Conservation (phyloP, 2,113 vertebrate genomes). For the Sisor rabdophorus region DNA sequence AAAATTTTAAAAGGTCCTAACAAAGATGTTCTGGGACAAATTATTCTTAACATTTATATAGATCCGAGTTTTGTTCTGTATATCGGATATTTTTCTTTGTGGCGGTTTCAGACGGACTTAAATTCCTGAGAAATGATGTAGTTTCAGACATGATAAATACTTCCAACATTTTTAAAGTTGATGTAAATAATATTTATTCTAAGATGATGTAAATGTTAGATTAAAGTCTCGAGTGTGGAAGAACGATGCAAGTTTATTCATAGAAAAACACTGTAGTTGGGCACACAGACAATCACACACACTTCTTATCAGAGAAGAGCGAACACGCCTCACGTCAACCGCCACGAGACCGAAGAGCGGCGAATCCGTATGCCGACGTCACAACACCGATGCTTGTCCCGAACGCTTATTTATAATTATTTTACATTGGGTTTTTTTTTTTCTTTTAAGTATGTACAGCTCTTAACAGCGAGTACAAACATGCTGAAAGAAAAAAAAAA, state of each 20-base stretch:
- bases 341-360: conserved; percentile 50
- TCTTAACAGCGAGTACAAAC: conserved; percentile 65
- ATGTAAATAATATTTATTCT: background rate
- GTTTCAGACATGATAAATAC: no score
- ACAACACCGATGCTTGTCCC: conserved; percentile 62
- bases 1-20: no score
- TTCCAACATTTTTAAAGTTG: no score
- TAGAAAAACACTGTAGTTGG: conserved; percentile 40
- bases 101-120: no score
- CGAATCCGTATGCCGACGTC: conserved; percentile 66
- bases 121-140: no score
- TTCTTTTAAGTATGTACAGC: conserved; percentile 68
- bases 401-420: conserved; percentile 65
- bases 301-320: conserved; percentile 17
- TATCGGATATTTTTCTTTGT: no score
- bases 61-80: no score
- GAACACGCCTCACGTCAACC: background rate
- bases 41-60: no score
- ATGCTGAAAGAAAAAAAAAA: conserved; percentile 67
- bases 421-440: conserved; percentile 39
- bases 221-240: conserved; percentile 18
- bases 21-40: no score
- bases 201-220: background rate
- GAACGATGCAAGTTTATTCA: conserved; percentile 44
- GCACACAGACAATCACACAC: conserved; percentile 43